These are phyloP conservation scores for Glomeris marginata DNA, from an alignment of 2,888 invertebrate species.

Conservation along the genomic window DNA sequence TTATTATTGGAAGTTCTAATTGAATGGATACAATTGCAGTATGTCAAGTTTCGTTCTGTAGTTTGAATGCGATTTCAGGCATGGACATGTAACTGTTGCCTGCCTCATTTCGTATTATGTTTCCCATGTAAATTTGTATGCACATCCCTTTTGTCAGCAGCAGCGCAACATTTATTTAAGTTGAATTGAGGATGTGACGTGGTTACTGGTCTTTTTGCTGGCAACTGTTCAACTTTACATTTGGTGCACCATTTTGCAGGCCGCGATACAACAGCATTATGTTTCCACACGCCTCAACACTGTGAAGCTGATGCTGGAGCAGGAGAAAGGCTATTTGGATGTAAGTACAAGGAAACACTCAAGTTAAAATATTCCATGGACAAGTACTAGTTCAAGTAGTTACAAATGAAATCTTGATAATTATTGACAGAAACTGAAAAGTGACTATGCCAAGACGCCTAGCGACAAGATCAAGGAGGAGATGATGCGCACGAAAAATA, in stretches of 20 bases:
- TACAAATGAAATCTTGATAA: conserved; percentile 8
- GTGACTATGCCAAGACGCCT: conserved; percentile 41
- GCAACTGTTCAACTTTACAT: conserved; percentile 10
- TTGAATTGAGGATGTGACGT: too few relatives aligned
- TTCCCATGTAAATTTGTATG: conserved; percentile 3
- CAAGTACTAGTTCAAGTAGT: too few relatives aligned
- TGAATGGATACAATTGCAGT: too few relatives aligned
- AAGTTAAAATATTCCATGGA: background rate
- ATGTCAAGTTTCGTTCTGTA: too few relatives aligned
- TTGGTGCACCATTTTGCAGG: conserved; percentile 38
- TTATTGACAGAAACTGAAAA: conserved; percentile 39
- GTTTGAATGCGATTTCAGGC: too few relatives aligned
- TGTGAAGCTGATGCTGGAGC: conserved; percentile 74
- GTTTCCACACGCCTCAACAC: conserved; percentile 62
- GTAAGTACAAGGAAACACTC: conserved; percentile 25
- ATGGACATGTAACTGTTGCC: too few relatives aligned
- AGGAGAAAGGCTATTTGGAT: conserved; percentile 67
- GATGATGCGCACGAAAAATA: conserved; percentile 42
- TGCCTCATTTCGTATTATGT: too few relatives aligned
- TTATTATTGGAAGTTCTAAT: too few relatives aligned
- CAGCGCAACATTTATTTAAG: too few relatives aligned
- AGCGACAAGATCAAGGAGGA: conserved; percentile 34
- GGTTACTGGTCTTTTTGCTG: too few relatives aligned
- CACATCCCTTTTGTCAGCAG: too few relatives aligned
- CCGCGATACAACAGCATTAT: conserved; percentile 68